These are phyloP conservation scores for Rafetus swinhoei DNA, from an alignment of 2,113 vertebrate genomes.

Conservation along the genomic window DNA sequence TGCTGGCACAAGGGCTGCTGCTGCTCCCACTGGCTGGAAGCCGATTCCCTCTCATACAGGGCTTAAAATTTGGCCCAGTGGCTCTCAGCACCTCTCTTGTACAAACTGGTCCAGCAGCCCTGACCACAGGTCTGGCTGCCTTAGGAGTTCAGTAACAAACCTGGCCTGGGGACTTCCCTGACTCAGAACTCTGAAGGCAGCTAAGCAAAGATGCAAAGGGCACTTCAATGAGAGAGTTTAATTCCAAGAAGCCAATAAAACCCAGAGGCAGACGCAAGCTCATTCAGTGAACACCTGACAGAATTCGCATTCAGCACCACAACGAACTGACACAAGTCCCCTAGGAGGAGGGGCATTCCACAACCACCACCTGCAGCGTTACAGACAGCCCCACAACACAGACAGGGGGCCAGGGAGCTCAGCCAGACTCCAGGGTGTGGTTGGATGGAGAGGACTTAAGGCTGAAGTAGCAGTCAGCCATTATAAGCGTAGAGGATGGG, in stretches of 20 bases:
- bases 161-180: accelerated
- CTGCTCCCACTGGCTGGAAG: too few relatives aligned
- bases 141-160: neutral
- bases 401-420: too few relatives aligned
- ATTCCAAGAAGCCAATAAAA: neutral
- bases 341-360: accelerated
- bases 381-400: too few relatives aligned
- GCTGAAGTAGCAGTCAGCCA: neutral
- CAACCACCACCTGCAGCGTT: neutral
- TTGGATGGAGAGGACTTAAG: neutral
- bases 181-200: neutral
- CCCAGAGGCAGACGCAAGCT: neutral
- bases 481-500: neutral
- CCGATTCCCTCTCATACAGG: too few relatives aligned
- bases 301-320: neutral
- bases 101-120: neutral
- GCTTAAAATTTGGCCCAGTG: too few relatives aligned
- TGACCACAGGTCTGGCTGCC: neutral
- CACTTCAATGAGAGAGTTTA: neutral
- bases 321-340: neutral
- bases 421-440: too few relatives aligned
- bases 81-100: too few relatives aligned
- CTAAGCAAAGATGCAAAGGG: neutral
- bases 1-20: too few relatives aligned
- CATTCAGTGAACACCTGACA: neutral